A percentile compares a stretch with the other conserved stretches of the same genome.
These are phyloP conservation scores for Linurgus olivaceus DNA, from an alignment of 2,797 vertebrate species.

Conservation along the genomic window DNA sequence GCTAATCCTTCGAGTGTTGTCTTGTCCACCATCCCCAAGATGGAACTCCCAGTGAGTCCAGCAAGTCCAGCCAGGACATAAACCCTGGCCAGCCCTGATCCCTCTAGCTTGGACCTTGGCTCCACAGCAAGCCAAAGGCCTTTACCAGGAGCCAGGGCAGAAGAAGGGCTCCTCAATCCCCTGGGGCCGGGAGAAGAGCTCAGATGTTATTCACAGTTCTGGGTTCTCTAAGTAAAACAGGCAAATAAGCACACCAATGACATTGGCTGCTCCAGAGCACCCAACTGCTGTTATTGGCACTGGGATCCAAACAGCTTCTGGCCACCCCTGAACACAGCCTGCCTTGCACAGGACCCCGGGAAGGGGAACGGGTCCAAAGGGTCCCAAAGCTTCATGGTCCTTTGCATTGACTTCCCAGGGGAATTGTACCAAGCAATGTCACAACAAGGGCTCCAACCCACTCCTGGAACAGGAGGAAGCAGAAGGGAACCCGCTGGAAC, in stretches of 20 bases:
- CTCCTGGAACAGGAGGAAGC: background rate
- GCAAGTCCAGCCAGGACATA: background rate
- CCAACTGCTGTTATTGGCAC: background rate
- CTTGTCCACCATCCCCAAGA: background rate
- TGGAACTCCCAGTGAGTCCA: rapidly evolving
- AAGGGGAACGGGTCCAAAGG: background rate
- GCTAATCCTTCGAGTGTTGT: background rate
- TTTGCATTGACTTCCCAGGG: background rate
- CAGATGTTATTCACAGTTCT: background rate
- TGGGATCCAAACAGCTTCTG: background rate
- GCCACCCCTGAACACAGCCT: background rate
- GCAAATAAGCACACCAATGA: background rate
- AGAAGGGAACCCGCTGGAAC: background rate
- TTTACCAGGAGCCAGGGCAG: background rate
- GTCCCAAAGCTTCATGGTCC: background rate
- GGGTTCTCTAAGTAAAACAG: background rate
- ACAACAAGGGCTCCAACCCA: background rate
- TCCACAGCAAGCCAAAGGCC: rapidly evolving
- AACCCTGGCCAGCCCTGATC: background rate
- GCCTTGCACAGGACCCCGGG: background rate
- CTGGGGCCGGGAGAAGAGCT: rapidly evolving
- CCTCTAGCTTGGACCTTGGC: background rate
- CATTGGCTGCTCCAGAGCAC: background rate
- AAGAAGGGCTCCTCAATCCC: background rate
- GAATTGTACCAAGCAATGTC: background rate